Conservation (phyloP, 2,797 vertebrate species). For the Bryconaethiops microstoma region DNA sequence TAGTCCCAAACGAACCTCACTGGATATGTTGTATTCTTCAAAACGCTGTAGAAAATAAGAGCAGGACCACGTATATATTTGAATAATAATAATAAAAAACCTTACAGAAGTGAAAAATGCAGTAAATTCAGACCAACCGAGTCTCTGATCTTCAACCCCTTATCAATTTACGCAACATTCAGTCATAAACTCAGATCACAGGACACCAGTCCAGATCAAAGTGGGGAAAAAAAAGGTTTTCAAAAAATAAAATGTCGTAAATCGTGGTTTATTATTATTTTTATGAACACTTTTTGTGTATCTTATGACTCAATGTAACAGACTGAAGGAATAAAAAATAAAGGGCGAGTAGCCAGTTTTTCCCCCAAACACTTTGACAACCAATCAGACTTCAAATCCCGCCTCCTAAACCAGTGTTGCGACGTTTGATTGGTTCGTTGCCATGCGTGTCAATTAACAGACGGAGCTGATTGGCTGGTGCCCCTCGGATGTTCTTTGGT, state of each 20-base stretch:
- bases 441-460: not conserved
- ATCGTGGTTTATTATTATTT: not conserved
- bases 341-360: no score
- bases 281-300: not conserved
- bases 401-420: not conserved
- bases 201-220: not conserved
- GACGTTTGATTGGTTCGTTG: conserved; percentile 5
- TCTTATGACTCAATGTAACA: no score
- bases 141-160: not conserved
- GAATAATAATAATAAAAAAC: not conserved
- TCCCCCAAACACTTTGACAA: no score
- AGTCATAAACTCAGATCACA: not conserved
- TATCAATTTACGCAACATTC: not conserved
- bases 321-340: no score
- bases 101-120: no score
- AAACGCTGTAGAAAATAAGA: not conserved
- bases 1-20: not conserved
- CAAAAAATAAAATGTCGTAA: not conserved
- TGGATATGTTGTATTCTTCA: not conserved
- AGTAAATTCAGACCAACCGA: not conserved
- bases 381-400: conserved; percentile 14
- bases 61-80: not conserved
- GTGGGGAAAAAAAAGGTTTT: not conserved
- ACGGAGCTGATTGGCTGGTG: conserved; percentile 29
- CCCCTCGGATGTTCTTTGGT: conserved; percentile 35